Evolutionary conservation across 2,113 vertebrate genomes (phyloP).

Genomic region (Etia nguti): DNA sequence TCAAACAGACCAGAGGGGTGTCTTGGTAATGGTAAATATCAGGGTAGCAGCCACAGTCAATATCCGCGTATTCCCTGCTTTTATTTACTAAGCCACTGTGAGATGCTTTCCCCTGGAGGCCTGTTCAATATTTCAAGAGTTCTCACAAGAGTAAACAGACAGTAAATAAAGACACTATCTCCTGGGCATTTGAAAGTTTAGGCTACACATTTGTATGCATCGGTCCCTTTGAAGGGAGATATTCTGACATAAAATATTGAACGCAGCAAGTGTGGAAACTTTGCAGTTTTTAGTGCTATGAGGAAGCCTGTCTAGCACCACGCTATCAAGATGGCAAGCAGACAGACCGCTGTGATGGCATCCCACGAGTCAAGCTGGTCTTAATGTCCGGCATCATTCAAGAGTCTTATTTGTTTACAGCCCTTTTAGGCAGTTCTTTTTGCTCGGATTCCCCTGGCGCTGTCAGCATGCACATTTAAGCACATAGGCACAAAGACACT

Average conservation of each 20-base stretch:
- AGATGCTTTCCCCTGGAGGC: conserved; percentile 17
- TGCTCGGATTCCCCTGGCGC: not conserved
- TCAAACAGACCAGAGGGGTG: conserved; percentile 7
- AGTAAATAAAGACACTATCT: conserved; percentile 59
- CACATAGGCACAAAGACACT: not conserved
- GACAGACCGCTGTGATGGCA: not conserved
- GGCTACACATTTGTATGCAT: conserved; percentile 51
- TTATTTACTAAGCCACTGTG: conserved; percentile 34
- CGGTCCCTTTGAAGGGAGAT: conserved; percentile 39
- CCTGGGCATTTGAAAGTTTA: conserved; percentile 49
- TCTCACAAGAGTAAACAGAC: conserved; percentile 54
- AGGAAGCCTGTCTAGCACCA: not conserved
- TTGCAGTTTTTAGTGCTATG: not conserved
- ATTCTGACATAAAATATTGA: conserved; percentile 67
- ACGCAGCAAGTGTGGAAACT: conserved; percentile 6
- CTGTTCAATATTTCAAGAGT: conserved; percentile 66
- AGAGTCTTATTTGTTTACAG: conserved; percentile 2
- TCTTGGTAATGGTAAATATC: conserved; percentile 16
- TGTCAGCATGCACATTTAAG: not conserved
- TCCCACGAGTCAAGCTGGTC: not conserved
- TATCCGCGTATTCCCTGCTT: conserved; percentile 3
- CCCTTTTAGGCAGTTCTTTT: not conserved
- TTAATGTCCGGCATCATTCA: conserved; percentile 14
- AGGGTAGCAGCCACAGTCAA: not conserved
- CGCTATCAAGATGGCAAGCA: not conserved